Percentiles rank a stretch among this genome's conserved stretches.
phyloP scores from a whole-genome alignment of 2,797 vertebrate species.

The Phylloscopus collybita region DNA sequence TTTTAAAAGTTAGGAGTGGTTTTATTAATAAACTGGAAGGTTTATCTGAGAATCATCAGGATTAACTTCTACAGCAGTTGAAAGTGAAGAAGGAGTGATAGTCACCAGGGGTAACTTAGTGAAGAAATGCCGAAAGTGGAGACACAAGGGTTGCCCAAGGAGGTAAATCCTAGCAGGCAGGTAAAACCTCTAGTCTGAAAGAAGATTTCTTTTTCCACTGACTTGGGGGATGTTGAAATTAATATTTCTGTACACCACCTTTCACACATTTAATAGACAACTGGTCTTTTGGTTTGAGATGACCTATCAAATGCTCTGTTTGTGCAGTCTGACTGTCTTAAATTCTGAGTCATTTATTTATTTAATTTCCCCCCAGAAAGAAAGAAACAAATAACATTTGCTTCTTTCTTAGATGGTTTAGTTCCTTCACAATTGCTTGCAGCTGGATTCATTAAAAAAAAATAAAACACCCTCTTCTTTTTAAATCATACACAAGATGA shows the following conservation, averaged over 20 bases:
- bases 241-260: neutral
- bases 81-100: neutral
- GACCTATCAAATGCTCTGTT: neutral
- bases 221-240: neutral
- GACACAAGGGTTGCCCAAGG: neutral
- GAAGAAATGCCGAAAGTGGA: neutral
- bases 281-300: neutral
- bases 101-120: neutral
- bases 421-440: slow-evolving; percentile 89
- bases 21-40: neutral
- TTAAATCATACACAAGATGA: slow-evolving; percentile 92
- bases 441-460: slow-evolving; percentile 86
- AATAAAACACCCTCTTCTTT: slow-evolving; percentile 74
- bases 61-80: neutral
- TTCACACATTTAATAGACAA: neutral
- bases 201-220: neutral
- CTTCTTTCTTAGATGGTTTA: slow-evolving; percentile 54
- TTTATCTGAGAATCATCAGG: neutral
- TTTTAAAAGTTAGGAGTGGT: neutral
- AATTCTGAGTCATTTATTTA: neutral
- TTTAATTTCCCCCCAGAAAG: slow-evolving; percentile 46
- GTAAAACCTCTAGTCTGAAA: neutral
- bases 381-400: slow-evolving; percentile 25
- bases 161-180: neutral
- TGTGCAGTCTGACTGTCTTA: neutral